Percentiles rank a stretch among this genome's conserved stretches.
Conservation (phyloP, 2,113 vertebrate genomes). For the Vireo altiloquus region DNA sequence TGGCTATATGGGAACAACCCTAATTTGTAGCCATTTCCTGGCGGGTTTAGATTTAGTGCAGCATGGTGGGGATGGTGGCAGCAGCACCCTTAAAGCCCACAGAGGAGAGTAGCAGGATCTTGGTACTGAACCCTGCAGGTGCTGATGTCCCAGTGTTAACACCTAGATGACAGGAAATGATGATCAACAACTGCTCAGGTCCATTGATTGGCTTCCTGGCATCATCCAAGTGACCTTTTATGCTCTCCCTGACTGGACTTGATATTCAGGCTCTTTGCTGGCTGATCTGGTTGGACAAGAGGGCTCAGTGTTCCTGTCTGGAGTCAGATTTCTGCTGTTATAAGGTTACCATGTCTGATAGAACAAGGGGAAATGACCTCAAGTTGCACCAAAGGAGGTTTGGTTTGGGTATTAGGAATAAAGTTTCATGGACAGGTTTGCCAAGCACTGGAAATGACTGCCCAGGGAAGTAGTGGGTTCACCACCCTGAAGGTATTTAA, state of each 20-base stretch:
- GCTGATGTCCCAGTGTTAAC: neutral
- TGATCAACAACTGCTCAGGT: neutral
- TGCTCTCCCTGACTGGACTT: neutral
- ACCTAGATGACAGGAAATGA: neutral
- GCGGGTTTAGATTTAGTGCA: neutral
- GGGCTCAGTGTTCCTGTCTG: neutral
- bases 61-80: neutral
- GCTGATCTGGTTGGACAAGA: neutral
- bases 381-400: neutral
- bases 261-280: neutral
- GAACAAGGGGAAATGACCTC: neutral
- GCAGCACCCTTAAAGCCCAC: neutral
- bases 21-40: neutral
- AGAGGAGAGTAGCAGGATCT: neutral
- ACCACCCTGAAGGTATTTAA: neutral
- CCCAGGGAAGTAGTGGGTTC: neutral
- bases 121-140: neutral
- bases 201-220: neutral
- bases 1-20: neutral
- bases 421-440: neutral
- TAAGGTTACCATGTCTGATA: neutral
- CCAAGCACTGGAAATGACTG: neutral
- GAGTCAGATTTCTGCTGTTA: neutral
- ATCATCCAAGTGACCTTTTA: neutral
- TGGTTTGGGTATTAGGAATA: neutral